phyloP scores from a whole-genome alignment of 1,140 invertebrate genomes.

The Telenomus remus region DNA sequence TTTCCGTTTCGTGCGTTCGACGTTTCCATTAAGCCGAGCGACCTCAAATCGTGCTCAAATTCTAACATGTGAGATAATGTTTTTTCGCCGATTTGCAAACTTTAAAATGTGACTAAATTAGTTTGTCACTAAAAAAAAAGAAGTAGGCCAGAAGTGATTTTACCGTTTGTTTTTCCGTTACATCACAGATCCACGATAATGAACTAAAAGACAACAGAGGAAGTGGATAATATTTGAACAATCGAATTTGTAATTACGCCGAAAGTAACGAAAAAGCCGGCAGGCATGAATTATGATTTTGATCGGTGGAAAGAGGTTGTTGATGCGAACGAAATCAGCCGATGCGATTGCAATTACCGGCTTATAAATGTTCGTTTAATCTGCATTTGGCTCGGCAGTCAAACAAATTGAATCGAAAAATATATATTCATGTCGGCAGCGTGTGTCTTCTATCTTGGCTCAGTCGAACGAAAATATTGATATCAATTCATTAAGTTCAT shows the following conservation, averaged over 20 bases:
- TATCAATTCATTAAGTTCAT: slow-evolving; percentile 17
- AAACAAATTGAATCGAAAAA: not conserved
- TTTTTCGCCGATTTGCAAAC: too few species aligned
- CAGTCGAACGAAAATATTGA: slow-evolving; percentile 27
- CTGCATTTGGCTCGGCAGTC: too few species aligned
- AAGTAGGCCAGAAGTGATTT: too few species aligned
- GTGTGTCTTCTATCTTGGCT: slow-evolving; percentile 12
- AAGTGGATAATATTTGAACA: not conserved
- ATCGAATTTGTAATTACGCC: not conserved
- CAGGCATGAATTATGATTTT: too few species aligned
- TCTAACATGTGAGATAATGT: too few species aligned
- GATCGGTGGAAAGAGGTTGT: too few species aligned
- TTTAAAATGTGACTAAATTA: too few species aligned
- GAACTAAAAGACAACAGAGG: not conserved
- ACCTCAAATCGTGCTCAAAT: not conserved
- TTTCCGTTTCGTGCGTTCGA: not conserved
- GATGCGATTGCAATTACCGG: too few species aligned
- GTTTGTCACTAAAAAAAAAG: too few species aligned
- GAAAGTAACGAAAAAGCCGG: too few species aligned
- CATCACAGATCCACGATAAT: not conserved
- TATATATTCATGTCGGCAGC: not conserved
- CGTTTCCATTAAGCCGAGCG: not conserved
- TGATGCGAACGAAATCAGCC: too few species aligned
- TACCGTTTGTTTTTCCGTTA: not conserved
- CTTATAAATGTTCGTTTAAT: too few species aligned